These are phyloP conservation scores for Trinorchestia longiramus DNA, from an alignment of 1,140 invertebrate species.

Conservation along the genomic window DNA sequence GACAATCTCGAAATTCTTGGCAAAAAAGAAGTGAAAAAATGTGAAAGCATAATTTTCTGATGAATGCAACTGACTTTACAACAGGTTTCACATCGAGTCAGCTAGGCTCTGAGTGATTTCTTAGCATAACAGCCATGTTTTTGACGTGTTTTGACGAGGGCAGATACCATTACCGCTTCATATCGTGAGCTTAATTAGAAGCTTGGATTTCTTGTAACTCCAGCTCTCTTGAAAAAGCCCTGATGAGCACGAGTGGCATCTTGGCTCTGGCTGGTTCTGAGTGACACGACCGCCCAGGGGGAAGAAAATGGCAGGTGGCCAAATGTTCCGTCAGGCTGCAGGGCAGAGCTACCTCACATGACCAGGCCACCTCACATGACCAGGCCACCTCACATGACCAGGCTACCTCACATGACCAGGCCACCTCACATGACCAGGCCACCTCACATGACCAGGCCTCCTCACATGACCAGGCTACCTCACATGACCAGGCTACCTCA, in stretches of 20 bases:
- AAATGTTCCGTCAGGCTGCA: neutral
- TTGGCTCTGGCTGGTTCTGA: neutral
- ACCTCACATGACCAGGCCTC: neutral
- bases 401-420: neutral
- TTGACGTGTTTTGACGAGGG: neutral
- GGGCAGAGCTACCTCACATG: neutral
- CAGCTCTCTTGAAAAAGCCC: neutral
- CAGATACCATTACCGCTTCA: neutral
- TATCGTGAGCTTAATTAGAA: neutral
- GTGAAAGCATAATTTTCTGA: neutral
- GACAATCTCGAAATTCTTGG: neutral
- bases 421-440: too few relatives aligned
- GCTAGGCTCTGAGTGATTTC: neutral
- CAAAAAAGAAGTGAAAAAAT: neutral
- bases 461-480: neutral
- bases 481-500: neutral
- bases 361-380: neutral
- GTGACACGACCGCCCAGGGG: neutral
- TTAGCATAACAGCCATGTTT: neutral
- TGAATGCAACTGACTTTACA: neutral
- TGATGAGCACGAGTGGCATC: neutral
- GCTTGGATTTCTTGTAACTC: neutral
- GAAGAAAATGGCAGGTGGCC: neutral
- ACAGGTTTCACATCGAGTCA: neutral
- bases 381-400: neutral